Evolutionary conservation across 2,797 vertebrate species (phyloP).

Genomic region (Siniperca scherzeri): DNA sequence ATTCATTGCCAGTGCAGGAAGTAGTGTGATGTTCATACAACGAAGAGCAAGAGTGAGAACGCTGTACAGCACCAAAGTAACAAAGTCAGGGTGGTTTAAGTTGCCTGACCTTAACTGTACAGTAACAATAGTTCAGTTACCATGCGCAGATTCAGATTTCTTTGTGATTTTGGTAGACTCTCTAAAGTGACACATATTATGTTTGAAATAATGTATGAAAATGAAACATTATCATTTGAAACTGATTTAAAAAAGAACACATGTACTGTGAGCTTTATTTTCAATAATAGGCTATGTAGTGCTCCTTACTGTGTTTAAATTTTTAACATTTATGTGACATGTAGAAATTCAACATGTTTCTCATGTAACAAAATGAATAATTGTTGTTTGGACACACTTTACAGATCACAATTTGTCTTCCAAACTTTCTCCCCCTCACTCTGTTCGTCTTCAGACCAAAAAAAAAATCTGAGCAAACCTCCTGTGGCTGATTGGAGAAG

Average conservation of each 20-base stretch:
- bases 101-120: not conserved
- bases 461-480: constrained; percentile 4
- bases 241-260: not conserved
- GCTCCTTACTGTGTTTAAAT: not conserved
- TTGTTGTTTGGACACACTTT: constrained; percentile 8
- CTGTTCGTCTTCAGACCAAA: constrained; percentile 10
- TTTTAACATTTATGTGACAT: not conserved
- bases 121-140: not conserved
- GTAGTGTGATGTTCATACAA: not conserved
- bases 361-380: constrained; percentile 2
- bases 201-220: not conserved
- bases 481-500: constrained; percentile 22
- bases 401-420: constrained; percentile 10
- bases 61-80: not conserved
- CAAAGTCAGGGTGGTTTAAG: not conserved
- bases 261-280: not conserved
- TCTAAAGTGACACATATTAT: not conserved
- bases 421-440: constrained; percentile 3
- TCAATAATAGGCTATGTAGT: not conserved
- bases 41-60: not conserved
- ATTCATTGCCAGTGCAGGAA: constrained; percentile 3
- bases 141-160: not conserved
- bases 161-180: not conserved
- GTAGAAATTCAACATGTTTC: not conserved
- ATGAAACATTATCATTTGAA: not conserved